Percentiles rank a stretch among this genome's conserved stretches.
Evolutionary conservation across 2,113 vertebrate species (phyloP).

Genomic region (Lagopus leucura): DNA sequence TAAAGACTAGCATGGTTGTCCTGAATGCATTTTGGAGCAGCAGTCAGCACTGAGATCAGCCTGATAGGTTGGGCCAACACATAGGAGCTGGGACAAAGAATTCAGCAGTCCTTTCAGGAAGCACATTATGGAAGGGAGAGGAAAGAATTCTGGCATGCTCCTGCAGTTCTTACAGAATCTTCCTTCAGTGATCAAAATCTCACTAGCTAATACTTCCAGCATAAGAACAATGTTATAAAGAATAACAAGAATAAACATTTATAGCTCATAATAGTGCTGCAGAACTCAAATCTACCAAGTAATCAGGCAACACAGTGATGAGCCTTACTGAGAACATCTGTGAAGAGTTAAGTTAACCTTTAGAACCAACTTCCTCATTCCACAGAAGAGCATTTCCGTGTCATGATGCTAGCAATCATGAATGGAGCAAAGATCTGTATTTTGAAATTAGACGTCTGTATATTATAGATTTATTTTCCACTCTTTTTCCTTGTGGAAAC

Average conservation of each 20-base stretch:
- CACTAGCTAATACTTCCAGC: background rate
- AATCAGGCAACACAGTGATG: background rate
- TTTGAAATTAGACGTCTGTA: background rate
- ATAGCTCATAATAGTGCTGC: background rate
- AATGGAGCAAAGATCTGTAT: background rate
- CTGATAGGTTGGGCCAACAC: background rate
- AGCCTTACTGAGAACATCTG: background rate
- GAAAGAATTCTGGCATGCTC: background rate
- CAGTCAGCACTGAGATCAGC: background rate
- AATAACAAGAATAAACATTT: background rate
- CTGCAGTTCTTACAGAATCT: background rate
- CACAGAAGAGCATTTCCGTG: background rate
- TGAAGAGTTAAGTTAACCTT: background rate
- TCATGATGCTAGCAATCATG: background rate
- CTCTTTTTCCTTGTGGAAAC: background rate
- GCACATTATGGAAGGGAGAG: rapidly evolving
- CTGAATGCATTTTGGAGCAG: background rate
- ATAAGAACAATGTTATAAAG: background rate
- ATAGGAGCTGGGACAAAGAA: background rate
- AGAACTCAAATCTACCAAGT: background rate
- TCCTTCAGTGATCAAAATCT: background rate
- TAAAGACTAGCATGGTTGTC: background rate
- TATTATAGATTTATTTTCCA: background rate
- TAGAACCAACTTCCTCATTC: background rate
- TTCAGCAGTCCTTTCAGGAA: background rate